phyloP scores from a whole-genome alignment of 2,888 invertebrate genomes.

The Hydriomena furcata region DNA sequence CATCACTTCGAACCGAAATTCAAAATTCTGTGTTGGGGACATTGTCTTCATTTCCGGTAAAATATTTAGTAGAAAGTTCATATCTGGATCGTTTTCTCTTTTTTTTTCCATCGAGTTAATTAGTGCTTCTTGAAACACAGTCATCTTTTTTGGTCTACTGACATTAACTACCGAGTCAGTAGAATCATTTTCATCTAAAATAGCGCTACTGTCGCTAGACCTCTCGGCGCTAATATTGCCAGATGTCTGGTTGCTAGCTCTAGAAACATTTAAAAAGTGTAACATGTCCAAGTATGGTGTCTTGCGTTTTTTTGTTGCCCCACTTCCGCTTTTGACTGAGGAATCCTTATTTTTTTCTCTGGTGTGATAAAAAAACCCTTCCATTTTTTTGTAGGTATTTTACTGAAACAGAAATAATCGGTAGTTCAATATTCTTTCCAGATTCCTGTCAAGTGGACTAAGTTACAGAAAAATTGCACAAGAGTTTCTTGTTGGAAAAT shows the following conservation, averaged over 20 bases:
- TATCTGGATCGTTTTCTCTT: slow-evolving; percentile 33
- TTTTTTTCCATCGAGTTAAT: slow-evolving; percentile 32
- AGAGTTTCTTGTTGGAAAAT: slow-evolving; percentile 31
- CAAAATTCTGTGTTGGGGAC: slow-evolving; percentile 36
- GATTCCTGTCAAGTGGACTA: slow-evolving; percentile 25
- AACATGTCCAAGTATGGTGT: slow-evolving; percentile 34
- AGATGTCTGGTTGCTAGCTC: slow-evolving; percentile 24
- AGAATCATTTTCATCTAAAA: slow-evolving; percentile 26
- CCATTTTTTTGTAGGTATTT: slow-evolving; percentile 46
- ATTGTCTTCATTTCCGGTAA: slow-evolving; percentile 38
- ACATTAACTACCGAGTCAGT: slow-evolving; percentile 20
- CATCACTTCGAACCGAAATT: slow-evolving; percentile 38
- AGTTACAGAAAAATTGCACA: slow-evolving; percentile 29
- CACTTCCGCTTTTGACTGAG: slow-evolving; percentile 28
- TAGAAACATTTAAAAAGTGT: slow-evolving; percentile 32
- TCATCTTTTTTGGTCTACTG: slow-evolving; percentile 30
- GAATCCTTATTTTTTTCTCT: slow-evolving; percentile 40
- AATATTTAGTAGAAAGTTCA: slow-evolving; percentile 35
- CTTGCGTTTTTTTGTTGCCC: slow-evolving; percentile 33
- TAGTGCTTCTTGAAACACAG: slow-evolving; percentile 33
- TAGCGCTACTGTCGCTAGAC: slow-evolving; percentile 15
- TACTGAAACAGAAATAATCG: slow-evolving; percentile 39
- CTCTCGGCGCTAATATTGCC: slow-evolving; percentile 17
- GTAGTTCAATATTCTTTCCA: slow-evolving; percentile 27
- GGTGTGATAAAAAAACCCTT: slow-evolving; percentile 43